Evolutionary conservation across 2,113 vertebrate species (phyloP), one percentile per base, ranked within the genome.

Genomic region (Limnothrissa miodon): DNA sequence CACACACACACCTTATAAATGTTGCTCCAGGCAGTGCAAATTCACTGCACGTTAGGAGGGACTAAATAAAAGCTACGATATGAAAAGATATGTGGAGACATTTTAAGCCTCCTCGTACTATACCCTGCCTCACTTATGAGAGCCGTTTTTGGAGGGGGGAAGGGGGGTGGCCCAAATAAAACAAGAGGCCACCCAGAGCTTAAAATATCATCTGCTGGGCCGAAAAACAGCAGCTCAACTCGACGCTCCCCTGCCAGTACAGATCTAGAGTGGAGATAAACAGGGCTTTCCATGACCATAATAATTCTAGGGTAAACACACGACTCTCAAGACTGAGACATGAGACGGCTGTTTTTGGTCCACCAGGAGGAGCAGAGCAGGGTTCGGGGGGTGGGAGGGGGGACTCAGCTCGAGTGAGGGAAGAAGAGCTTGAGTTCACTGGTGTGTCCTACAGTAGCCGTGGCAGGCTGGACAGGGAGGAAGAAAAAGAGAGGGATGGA

Each of bases 241-340:
- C 29, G 4, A 2, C 29, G 10, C 1, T 33, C 66, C 29, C 33
- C 25, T 4, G 53, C 59, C 59, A 62, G n/a, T 62, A 10, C n/a
- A 36, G 66, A 1, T 33, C 66, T 3, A 15, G 29, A 17, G 13
- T 4, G 53, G 66, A 33, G n/a, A 13, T 36, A 74, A 74, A 74
- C 66, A 70, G 66, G 66, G 66, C 66, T 74, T 74, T 74, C 66
- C 66, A 39, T 33, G 66, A 33, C 66, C 66, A 74, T 33, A 74
- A 74, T 74, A 74, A 74, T 74, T 74, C 66, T 74, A 74, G 66
- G 66, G 66, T 74, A 74, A 74, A 74, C 66, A 74, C 66, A 15
- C 29, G 6, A 10, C 66, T 74, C 66, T 33, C 66, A 13, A 33
- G 29, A 36, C 66, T 74, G 66, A 74, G 42, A 74, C 66, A 36